Conservation (phyloP, 1,140 invertebrate species). For the Eriocheir sinensis region DNA sequence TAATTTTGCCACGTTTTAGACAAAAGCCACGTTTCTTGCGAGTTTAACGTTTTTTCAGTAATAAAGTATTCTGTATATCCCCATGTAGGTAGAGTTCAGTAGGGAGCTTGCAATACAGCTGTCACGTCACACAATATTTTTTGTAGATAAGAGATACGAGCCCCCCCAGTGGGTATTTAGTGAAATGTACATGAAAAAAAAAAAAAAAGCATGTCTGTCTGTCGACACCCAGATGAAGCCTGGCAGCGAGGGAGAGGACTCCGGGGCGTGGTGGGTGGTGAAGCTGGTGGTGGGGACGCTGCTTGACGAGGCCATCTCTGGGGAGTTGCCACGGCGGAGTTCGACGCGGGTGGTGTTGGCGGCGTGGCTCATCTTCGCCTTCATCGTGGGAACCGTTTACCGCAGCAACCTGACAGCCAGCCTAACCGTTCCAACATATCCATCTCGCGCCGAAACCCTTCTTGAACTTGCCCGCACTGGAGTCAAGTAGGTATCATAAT, state of each 20-base stretch:
- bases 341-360: constrained; percentile 42
- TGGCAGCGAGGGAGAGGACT: not conserved
- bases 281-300: not conserved
- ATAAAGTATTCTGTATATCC: no score
- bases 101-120: no score
- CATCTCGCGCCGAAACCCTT: constrained; percentile 37
- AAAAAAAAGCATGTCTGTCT: no score
- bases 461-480: not conserved
- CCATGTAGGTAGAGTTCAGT: no score
- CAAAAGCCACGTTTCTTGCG: no score
- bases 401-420: constrained; percentile 48
- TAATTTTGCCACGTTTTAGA: no score
- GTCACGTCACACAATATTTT: no score
- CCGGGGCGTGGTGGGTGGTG: not conserved
- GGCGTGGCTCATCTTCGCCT: constrained; percentile 52
- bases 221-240: not conserved
- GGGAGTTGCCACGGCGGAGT: not conserved
- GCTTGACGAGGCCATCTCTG: not conserved
- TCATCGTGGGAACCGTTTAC: constrained; percentile 52
- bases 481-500: not conserved
- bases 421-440: constrained; percentile 61
- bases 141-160: no score
- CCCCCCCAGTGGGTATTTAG: no score
- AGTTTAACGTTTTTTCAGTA: no score
- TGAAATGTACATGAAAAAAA: no score